A percentile compares a stretch with the other conserved stretches of the same genome.
Evolutionary conservation across 1,140 invertebrate species (phyloP).

Genomic region (Neodiprion pinetum): DNA sequence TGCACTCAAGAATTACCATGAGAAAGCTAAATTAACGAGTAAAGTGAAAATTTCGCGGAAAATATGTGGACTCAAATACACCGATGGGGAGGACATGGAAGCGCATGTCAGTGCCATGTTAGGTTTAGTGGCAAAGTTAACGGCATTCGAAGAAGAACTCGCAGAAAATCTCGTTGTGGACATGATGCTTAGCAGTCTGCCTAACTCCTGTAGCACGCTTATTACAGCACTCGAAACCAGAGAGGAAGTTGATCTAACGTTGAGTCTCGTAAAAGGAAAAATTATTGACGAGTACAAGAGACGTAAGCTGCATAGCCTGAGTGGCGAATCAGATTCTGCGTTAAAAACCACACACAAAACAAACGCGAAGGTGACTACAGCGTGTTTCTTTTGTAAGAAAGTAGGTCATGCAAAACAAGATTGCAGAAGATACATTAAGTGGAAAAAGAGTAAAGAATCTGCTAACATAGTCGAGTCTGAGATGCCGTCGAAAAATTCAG

Average conservation of each 20-base stretch:
- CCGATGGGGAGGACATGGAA: conserved; percentile 30
- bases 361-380: neutral
- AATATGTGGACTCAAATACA: conserved; percentile 18
- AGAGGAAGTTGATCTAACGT: conserved; percentile 27
- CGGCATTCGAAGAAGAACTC: conserved; percentile 29
- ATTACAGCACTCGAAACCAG: conserved; percentile 30
- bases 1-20: conserved; percentile 26
- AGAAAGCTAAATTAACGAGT: conserved; percentile 29
- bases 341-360: conserved; percentile 25
- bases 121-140: conserved; percentile 26
- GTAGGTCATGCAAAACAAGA: conserved; percentile 5
- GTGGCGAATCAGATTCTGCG: conserved; percentile 7
- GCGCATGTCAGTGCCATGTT: conserved; percentile 30
- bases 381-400: conserved; percentile 12
- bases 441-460: conserved; percentile 8
- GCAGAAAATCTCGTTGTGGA: conserved; percentile 11
- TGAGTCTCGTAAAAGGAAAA: conserved; percentile 24
- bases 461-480: neutral
- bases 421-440: neutral
- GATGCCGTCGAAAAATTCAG: no score
- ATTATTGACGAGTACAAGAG: conserved; percentile 29
- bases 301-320: neutral
- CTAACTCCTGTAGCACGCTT: conserved; percentile 28
- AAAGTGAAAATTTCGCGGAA: conserved; percentile 27
- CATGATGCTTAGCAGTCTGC: conserved; percentile 30